Evolutionary conservation across 2,888 invertebrate species (phyloP).

Genomic region (Lithophane semibrunnea): DNA sequence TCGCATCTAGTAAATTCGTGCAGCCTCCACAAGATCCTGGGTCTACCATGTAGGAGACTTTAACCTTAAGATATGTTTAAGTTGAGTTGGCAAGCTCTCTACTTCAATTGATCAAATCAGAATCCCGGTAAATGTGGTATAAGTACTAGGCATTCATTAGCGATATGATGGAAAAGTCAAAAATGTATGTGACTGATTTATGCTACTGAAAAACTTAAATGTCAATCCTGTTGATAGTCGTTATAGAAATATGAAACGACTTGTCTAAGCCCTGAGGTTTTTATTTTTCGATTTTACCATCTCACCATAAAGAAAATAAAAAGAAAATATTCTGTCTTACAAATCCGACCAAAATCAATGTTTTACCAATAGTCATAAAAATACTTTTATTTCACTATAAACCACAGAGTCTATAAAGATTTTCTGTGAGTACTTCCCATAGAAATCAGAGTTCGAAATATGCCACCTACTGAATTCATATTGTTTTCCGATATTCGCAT

Average conservation of each 20-base stretch:
- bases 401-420: neutral
- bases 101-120: too few relatives aligned
- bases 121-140: too few relatives aligned
- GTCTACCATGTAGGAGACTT: too few relatives aligned
- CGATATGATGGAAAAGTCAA: too few relatives aligned
- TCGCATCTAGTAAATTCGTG: too few relatives aligned
- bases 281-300: conserved; percentile 22
- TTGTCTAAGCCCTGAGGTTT: neutral
- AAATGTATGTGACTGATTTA: too few relatives aligned
- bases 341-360: neutral
- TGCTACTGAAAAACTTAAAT: neutral
- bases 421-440: neutral
- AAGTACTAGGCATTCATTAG: too few relatives aligned
- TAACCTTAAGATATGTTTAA: neutral
- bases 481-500: neutral
- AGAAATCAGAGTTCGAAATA: neutral
- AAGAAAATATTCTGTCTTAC: neutral
- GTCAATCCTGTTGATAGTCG: neutral
- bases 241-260: neutral
- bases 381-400: conserved; percentile 15
- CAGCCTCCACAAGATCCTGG: too few relatives aligned
- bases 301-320: neutral
- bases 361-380: neutral
- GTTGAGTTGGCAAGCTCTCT: neutral
- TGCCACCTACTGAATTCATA: neutral